A percentile compares a stretch with the other conserved stretches of the same genome.
Conservation (phyloP, 2,113 vertebrate species). For the Passer domesticus region DNA sequence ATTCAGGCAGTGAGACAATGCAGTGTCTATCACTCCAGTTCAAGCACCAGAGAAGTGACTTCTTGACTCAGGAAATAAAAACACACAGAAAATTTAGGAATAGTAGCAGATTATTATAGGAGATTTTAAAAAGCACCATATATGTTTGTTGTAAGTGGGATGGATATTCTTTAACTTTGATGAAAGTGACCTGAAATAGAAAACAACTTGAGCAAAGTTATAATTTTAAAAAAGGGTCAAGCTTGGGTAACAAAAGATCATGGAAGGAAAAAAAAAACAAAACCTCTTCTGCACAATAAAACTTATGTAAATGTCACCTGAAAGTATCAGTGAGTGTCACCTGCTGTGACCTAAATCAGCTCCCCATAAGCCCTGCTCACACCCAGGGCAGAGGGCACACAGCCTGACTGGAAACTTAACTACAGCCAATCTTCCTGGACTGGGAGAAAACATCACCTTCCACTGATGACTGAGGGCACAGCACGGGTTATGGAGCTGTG, state of each 20-base stretch:
- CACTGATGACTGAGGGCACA: background rate
- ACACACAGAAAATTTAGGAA: background rate
- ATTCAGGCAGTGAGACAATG: background rate
- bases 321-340: background rate
- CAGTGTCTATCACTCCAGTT: background rate
- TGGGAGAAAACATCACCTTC: background rate
- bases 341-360: background rate
- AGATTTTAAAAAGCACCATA: accelerated
- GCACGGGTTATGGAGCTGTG: accelerated
- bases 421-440: background rate
- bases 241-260: background rate
- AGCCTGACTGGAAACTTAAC: background rate
- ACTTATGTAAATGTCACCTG: background rate
- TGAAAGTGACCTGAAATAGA: background rate
- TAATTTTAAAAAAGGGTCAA: background rate
- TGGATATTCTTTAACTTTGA: background rate
- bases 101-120: background rate
- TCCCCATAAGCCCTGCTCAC: background rate
- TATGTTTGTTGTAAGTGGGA: background rate
- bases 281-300: background rate
- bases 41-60: background rate
- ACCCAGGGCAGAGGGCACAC: background rate
- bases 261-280: background rate
- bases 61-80: background rate
- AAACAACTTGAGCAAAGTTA: background rate